These are phyloP conservation scores for Dasypogon diadema DNA, from an alignment of 2,888 invertebrate genomes.

Conservation along the genomic window DNA sequence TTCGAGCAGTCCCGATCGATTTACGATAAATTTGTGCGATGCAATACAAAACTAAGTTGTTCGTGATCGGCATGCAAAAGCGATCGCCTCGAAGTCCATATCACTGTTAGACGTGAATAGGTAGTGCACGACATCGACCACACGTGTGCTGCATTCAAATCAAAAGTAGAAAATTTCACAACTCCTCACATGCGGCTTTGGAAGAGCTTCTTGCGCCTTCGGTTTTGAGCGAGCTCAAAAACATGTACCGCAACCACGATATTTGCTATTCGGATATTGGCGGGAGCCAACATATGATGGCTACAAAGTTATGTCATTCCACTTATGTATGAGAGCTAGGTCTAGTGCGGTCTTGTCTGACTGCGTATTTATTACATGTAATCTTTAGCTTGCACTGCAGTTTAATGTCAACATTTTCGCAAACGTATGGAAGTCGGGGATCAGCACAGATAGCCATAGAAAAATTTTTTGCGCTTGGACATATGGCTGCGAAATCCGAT, in stretches of 20 bases:
- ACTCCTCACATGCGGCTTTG: not conserved
- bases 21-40: conserved; percentile 21
- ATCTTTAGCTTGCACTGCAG: not conserved
- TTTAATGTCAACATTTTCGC: conserved; percentile 8
- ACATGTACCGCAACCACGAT: too few relatives aligned
- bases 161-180: conserved; percentile 22
- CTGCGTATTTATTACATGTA: not conserved
- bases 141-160: conserved; percentile 42
- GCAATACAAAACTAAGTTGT: not conserved
- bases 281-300: conserved; percentile 10
- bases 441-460: too few relatives aligned
- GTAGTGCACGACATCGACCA: conserved; percentile 23
- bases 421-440: not conserved
- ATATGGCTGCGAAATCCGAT: too few relatives aligned
- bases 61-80: conserved; percentile 38
- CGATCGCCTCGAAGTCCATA: conserved; percentile 5
- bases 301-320: conserved; percentile 44
- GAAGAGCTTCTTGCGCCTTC: conserved; percentile 5
- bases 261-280: conserved; percentile 10
- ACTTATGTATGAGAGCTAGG: not conserved
- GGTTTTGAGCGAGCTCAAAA: not conserved
- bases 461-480: too few relatives aligned
- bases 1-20: conserved; percentile 35
- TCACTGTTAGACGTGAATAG: conserved; percentile 36
- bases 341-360: conserved; percentile 9